Evolutionary conservation across 2,797 vertebrate genomes (phyloP).

Genomic region (Sardinella longiceps): DNA sequence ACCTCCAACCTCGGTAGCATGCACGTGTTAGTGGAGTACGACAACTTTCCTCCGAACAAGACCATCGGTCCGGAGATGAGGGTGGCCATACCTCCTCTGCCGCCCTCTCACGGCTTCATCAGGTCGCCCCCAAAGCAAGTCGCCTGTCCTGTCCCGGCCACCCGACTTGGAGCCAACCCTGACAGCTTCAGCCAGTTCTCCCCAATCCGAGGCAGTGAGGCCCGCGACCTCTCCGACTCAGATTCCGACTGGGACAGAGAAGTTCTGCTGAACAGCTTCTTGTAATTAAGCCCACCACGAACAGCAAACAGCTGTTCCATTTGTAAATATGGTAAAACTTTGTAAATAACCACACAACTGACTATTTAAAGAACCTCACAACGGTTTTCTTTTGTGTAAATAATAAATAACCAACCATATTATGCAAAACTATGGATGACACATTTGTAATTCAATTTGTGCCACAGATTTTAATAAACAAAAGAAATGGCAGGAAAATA

Average conservation of each 20-base stretch:
- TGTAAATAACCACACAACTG: not conserved
- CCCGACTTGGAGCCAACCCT: constrained; percentile 32
- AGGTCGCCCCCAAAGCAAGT: constrained; percentile 63
- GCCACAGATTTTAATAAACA: not conserved
- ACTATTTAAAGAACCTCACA: not conserved
- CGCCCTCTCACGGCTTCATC: constrained; percentile 61
- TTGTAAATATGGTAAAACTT: not conserved
- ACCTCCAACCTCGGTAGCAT: not conserved
- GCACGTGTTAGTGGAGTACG: constrained; percentile 71
- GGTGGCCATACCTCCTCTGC: constrained; percentile 74
- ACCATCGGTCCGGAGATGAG: constrained; percentile 78
- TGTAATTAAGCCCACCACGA: constrained; percentile 54
- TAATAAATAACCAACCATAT: not conserved
- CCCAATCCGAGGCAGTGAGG: constrained; percentile 65
- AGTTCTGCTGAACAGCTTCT: constrained; percentile 66
- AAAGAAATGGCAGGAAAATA: not conserved
- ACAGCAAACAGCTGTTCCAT: not conserved
- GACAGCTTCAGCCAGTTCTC: constrained; percentile 71
- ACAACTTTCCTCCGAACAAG: constrained; percentile 80
- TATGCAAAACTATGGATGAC: not conserved
- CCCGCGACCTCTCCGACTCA: constrained; percentile 70
- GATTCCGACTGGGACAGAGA: constrained; percentile 83
- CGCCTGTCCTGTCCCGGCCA: constrained; percentile 57
- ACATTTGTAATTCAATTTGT: not conserved
- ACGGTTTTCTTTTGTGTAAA: not conserved